A percentile compares a stretch with the other conserved stretches of the same genome.
phyloP scores from a whole-genome alignment of 1,140 invertebrate genomes.

The Liolophura sinensis region DNA sequence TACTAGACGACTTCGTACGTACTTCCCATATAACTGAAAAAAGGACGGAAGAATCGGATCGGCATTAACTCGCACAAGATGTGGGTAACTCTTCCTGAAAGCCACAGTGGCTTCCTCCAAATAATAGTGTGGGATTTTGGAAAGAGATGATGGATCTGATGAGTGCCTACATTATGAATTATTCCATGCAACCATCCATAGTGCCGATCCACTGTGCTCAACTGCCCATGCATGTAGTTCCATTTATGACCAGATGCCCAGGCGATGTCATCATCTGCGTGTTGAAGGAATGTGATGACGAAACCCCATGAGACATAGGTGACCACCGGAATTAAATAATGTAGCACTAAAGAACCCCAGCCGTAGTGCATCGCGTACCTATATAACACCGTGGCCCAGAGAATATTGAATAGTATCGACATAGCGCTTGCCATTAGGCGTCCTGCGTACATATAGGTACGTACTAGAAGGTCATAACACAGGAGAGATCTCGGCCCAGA shows the following conservation, averaged over 20 bases:
- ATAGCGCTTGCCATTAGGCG: slow-evolving; percentile 13
- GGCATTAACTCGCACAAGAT: slow-evolving; percentile 28
- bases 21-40: slow-evolving; percentile 43
- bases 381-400: slow-evolving; percentile 38
- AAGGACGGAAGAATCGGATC: slow-evolving; percentile 40
- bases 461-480: slow-evolving; percentile 14
- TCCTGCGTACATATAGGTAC: slow-evolving; percentile 11
- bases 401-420: slow-evolving; percentile 35
- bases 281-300: slow-evolving; percentile 60
- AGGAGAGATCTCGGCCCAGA: slow-evolving; percentile 11
- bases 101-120: slow-evolving; percentile 54
- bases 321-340: slow-evolving; percentile 56
- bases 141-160: slow-evolving; percentile 61
- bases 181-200: slow-evolving; percentile 58
- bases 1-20: slow-evolving; percentile 28
- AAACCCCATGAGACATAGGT: slow-evolving; percentile 51
- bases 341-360: slow-evolving; percentile 37
- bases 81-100: slow-evolving; percentile 43
- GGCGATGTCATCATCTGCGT: slow-evolving; percentile 56
- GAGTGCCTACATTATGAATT: slow-evolving; percentile 58
- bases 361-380: slow-evolving; percentile 26
- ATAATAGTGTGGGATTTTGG: slow-evolving; percentile 59
- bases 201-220: slow-evolving; percentile 57
- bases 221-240: slow-evolving; percentile 57
- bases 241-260: slow-evolving; percentile 57